A percentile compares a stretch with the other conserved stretches of the same genome.
phyloP scores from a whole-genome alignment of 2,113 vertebrate genomes.

The Gymnocephalus cernua region DNA sequence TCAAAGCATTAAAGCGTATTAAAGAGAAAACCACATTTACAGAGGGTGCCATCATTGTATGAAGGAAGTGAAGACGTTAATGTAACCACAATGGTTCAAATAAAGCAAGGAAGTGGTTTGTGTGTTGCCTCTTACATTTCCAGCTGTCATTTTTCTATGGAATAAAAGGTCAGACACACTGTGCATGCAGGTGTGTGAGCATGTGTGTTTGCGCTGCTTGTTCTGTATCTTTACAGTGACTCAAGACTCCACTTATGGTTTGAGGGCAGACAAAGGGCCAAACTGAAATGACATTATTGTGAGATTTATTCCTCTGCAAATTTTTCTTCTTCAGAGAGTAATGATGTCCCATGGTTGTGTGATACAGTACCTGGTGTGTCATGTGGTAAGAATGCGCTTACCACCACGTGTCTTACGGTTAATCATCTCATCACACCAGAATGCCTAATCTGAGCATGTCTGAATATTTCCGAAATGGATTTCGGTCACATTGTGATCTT shows the following conservation, averaged over 20 bases:
- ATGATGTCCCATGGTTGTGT: constrained; percentile 23
- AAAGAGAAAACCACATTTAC: constrained; percentile 12
- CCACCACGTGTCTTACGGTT: constrained; percentile 29
- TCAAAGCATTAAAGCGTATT: not conserved
- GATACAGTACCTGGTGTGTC: constrained; percentile 35
- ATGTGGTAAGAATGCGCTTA: constrained; percentile 39
- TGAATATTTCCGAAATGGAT: not conserved
- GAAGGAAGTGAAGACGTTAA: constrained; percentile 32
- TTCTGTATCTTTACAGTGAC: not conserved
- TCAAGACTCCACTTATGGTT: not conserved
- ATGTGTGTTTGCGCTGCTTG: constrained; percentile 3
- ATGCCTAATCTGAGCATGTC: constrained; percentile 29
- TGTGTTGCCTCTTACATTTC: not conserved
- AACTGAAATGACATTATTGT: not conserved
- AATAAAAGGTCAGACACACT: constrained; percentile 1
- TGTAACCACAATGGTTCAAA: constrained; percentile 37
- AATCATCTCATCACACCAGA: constrained; percentile 39
- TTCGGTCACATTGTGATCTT: constrained; percentile 43
- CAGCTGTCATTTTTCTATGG: constrained; percentile 20
- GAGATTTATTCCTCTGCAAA: not conserved
- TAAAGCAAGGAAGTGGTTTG: constrained; percentile 45
- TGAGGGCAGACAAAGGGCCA: not conserved
- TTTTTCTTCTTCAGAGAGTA: not conserved
- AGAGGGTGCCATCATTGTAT: not conserved
- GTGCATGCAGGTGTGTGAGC: not conserved